Evolutionary conservation across 2,113 vertebrate genomes (phyloP), one percentile per base, ranked within the genome.

Genomic region (Percina caprodes): DNA sequence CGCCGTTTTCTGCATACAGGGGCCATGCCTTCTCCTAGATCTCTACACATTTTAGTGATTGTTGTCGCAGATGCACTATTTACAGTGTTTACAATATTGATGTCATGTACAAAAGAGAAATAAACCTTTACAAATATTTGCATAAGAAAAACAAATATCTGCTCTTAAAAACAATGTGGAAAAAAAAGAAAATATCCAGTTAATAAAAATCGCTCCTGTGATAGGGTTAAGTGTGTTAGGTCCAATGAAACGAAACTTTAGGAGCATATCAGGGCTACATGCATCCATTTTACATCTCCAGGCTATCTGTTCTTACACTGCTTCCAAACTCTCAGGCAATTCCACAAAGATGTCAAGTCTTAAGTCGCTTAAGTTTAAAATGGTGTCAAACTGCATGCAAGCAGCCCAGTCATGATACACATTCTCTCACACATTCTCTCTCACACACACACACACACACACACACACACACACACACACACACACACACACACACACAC

Each of bases 31-130:
- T 81, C 77, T 85, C 80, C 92, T 86, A 79, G 73, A 90, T 90
- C 83, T 88, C 69, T 79, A 76, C 62, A 80, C 58, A 46, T 82
- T 77, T 83, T 42, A 84, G 88, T 95, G 94, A 95, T 95, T 95
- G 94, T 91, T 94, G 94, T 95, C 95, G 93, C 95, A 92, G 89
- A 95, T 87, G 93, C 89, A 87, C 85, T 95, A 95, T 95, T 89
- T 95, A 95, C 95, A 95, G 58, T 93, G 91, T 95, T 90, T 94
- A 95, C 94, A 94, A 92, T 83, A 90, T 77, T 77, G 84, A 93
- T 86, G 89, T 86, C 89, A 94, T 93, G 93, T 95, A 95, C 94
- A 95, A 95, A 95, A 94, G 88, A 90, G 79, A 84, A 86, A 93
- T 48, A 91, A 93, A 88, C 59, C 84, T 95, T 91, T 95, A 94